Evolutionary conservation across 1,140 invertebrate genomes (phyloP).

Genomic region (Liolophura sinensis): DNA sequence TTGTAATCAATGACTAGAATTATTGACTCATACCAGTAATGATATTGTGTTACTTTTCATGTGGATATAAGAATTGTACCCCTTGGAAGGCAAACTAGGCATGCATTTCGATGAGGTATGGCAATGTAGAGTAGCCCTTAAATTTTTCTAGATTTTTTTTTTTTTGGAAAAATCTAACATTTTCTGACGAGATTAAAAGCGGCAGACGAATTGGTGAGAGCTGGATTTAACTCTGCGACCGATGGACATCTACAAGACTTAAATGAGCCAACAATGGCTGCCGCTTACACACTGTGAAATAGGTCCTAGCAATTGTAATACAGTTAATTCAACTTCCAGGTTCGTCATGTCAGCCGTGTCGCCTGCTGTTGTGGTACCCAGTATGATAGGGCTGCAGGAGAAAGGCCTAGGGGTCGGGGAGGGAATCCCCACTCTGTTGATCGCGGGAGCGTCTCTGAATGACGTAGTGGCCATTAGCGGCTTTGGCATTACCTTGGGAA

Average conservation of each 20-base stretch:
- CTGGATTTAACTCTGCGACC: background rate
- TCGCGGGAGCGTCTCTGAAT: constrained; percentile 85
- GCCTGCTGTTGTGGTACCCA: constrained; percentile 89
- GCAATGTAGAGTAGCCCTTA: no score
- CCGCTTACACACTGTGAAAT: no score
- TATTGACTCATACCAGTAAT: background rate
- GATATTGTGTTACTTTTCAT: background rate
- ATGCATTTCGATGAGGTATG: background rate
- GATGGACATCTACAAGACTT: no score
- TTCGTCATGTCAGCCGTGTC: constrained; percentile 86
- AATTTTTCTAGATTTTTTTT: background rate
- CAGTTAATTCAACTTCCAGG: constrained; percentile 44
- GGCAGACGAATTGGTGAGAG: background rate
- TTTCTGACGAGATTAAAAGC: background rate
- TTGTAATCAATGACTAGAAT: background rate
- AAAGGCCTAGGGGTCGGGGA: constrained; percentile 87
- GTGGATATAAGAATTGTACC: background rate
- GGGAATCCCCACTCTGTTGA: constrained; percentile 91
- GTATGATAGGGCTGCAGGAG: constrained; percentile 76
- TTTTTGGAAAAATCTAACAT: no score
- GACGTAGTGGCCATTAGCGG: constrained; percentile 78
- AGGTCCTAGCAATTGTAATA: no score
- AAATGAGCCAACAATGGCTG: no score
- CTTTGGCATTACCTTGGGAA: constrained; percentile 65
- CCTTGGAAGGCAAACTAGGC: background rate